Evolutionary conservation across 2,888 invertebrate species (phyloP).

Genomic region (Scaptomyza parva): DNA sequence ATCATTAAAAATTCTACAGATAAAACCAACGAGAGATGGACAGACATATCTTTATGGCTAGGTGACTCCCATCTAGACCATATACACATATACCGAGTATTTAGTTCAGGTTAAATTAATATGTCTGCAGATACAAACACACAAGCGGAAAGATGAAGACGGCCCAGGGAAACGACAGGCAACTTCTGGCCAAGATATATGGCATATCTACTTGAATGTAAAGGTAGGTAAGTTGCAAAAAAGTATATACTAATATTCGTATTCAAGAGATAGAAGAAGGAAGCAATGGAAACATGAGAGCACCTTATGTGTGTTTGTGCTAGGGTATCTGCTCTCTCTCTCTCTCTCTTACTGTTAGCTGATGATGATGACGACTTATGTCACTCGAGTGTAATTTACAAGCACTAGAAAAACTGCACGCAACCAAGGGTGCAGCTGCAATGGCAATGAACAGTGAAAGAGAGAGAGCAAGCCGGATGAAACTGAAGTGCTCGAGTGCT

Average conservation of each 20-base stretch:
- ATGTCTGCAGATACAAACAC: slow-evolving; percentile 53
- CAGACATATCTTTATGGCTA: slow-evolving; percentile 26
- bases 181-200: slow-evolving; percentile 48
- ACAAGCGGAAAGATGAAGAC: slow-evolving; percentile 26
- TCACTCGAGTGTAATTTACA: slow-evolving; percentile 62
- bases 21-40: slow-evolving; percentile 39
- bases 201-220: slow-evolving; percentile 24
- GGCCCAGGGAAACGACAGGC: slow-evolving; percentile 29
- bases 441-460: slow-evolving; percentile 19
- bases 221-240: slow-evolving; percentile 14
- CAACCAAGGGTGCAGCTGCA: slow-evolving; percentile 34
- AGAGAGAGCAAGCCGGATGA: background rate
- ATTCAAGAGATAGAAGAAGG: background rate
- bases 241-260: slow-evolving; percentile 3
- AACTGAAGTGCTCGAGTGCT: slow-evolving; percentile 18
- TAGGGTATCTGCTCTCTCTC: slow-evolving; percentile 3
- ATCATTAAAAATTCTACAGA: slow-evolving; percentile 72
- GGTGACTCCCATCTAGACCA: slow-evolving; percentile 30
- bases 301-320: no score
- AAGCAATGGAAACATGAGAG: slow-evolving; percentile 14
- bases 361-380: slow-evolving; percentile 59
- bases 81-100: slow-evolving; percentile 53
- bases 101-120: slow-evolving; percentile 67
- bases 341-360: slow-evolving; percentile 9
- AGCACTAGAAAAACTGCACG: slow-evolving; percentile 51